Percentiles rank a stretch among this genome's conserved stretches.
Conservation (phyloP, 2,113 vertebrate species). For the Cacatua alba region DNA sequence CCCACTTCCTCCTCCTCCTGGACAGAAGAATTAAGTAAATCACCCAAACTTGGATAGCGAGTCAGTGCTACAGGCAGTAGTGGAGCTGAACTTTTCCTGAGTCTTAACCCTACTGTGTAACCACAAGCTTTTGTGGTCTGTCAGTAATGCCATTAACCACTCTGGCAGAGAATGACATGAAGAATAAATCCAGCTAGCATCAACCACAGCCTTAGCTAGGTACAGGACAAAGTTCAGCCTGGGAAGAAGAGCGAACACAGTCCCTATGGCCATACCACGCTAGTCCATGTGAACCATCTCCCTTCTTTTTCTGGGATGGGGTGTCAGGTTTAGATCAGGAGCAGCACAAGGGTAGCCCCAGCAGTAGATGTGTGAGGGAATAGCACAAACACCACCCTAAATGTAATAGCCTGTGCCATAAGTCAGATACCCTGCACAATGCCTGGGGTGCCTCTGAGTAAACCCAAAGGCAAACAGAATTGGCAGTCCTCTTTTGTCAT, state of each 20-base stretch:
- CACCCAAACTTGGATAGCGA: accelerated
- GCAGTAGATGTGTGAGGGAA: background rate
- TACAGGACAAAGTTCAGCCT: background rate
- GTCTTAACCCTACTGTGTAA: background rate
- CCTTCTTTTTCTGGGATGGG: background rate
- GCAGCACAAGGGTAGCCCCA: background rate
- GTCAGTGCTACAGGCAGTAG: background rate
- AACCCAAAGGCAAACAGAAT: background rate
- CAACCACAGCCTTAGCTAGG: background rate
- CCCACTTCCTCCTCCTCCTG: background rate
- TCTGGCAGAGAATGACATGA: background rate
- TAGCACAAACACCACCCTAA: background rate
- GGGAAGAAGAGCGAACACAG: accelerated
- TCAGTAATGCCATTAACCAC: accelerated
- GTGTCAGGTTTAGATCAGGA: background rate
- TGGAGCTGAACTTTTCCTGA: background rate
- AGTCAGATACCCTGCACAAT: background rate
- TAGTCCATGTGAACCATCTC: background rate
- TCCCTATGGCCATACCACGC: background rate
- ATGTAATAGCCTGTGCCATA: background rate
- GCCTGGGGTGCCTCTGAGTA: accelerated
- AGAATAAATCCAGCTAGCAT: background rate
- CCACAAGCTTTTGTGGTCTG: accelerated
- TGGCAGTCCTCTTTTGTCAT: background rate
- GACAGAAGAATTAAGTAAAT: background rate